A percentile compares a stretch with the other conserved stretches of the same genome.
These are phyloP conservation scores for Numenius arquata DNA, from an alignment of 2,113 vertebrate genomes.

Conservation along the genomic window DNA sequence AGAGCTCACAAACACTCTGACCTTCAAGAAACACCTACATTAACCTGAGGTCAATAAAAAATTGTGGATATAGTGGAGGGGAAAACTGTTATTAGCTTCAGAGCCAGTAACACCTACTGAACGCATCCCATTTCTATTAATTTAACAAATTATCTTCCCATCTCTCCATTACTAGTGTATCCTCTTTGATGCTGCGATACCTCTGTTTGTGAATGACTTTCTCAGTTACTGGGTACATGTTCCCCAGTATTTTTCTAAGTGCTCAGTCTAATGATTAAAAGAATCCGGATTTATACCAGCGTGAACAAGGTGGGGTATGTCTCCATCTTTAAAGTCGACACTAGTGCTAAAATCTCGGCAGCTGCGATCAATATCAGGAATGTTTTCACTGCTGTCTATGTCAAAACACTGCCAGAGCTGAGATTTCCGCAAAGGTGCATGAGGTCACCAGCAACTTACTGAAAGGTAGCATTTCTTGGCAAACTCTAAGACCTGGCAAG, in stretches of 20 bases:
- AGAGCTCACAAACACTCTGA: neutral
- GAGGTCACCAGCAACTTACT: slow-evolving; percentile 1
- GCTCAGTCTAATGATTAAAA: neutral
- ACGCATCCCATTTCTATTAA: neutral
- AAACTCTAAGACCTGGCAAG: neutral
- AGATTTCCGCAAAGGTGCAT: neutral
- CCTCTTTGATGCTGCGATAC: neutral
- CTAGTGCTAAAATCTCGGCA: neutral
- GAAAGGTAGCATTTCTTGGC: neutral
- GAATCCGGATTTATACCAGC: neutral
- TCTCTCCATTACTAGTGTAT: neutral
- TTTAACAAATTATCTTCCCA: neutral
- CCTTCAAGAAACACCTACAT: neutral
- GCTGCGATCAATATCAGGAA: neutral
- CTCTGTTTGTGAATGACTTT: neutral
- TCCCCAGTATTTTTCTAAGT: neutral
- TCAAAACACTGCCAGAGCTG: neutral
- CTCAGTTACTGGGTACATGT: accelerated
- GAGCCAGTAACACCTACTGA: neutral
- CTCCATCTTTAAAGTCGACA: neutral
- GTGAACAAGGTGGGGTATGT: neutral
- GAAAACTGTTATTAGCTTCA: neutral
- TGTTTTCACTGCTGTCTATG: neutral
- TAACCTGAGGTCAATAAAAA: neutral
- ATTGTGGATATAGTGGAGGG: neutral